Evolutionary conservation across 1,140 invertebrate genomes (phyloP).

Genomic region (Drosophila burlai): DNA sequence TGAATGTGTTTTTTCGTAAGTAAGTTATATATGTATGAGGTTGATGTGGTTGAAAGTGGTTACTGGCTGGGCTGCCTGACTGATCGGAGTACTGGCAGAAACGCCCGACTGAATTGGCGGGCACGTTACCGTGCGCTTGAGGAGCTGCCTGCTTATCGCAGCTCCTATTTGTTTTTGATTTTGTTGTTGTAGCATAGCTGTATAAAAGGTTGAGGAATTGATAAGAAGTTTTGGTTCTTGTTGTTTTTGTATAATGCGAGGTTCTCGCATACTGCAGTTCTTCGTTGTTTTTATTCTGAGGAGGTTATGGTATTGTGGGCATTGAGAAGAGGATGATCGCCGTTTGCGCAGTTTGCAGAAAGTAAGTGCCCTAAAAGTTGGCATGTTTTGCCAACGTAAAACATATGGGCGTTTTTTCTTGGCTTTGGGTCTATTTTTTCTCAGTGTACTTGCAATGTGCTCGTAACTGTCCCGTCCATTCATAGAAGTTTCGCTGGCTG

Average conservation of each 20-base stretch:
- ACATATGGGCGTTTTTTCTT: too few relatives aligned
- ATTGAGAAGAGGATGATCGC: background rate
- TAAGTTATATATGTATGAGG: too few relatives aligned
- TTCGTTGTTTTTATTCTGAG: background rate
- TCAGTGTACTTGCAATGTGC: slow-evolving; percentile 20
- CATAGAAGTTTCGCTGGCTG: slow-evolving; percentile 41
- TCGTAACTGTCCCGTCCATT: slow-evolving; percentile 28
- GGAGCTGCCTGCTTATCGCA: too few relatives aligned
- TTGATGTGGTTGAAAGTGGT: too few relatives aligned
- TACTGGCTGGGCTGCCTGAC: too few relatives aligned
- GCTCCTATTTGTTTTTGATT: background rate
- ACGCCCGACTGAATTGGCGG: too few relatives aligned
- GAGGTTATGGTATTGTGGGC: background rate
- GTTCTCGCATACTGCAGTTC: background rate
- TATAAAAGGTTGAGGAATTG: background rate
- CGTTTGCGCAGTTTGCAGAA: background rate
- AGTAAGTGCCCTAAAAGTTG: background rate
- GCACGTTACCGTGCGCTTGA: too few relatives aligned
- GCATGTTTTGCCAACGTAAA: background rate
- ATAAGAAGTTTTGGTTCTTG: background rate
- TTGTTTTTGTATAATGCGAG: background rate
- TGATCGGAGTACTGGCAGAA: too few relatives aligned
- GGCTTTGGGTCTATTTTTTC: background rate
- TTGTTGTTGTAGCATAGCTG: background rate
- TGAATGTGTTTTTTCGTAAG: too few relatives aligned